phyloP scores from a whole-genome alignment of 2,888 invertebrate genomes.

The Pristionchus japonicus region DNA sequence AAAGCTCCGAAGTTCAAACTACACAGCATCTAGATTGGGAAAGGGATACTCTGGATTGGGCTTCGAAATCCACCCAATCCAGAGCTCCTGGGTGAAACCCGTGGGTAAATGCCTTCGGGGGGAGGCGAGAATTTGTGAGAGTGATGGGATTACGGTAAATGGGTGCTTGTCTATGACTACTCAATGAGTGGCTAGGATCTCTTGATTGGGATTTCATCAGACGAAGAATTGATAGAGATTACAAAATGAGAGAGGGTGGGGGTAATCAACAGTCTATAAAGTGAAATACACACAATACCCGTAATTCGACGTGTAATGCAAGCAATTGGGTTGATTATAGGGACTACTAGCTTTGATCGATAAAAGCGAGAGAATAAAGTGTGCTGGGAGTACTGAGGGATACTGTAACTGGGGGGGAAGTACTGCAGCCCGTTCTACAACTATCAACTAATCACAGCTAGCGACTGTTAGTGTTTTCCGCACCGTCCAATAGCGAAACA shows the following conservation, averaged over 20 bases:
- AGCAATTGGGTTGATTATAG: constrained; percentile 28
- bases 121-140: background rate
- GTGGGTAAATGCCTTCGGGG: constrained; percentile 26
- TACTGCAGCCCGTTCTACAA: constrained; percentile 9
- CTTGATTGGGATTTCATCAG: constrained; percentile 5
- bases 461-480: background rate
- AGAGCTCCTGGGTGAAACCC: background rate
- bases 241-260: background rate
- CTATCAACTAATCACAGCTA: constrained; percentile 2
- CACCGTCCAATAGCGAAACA: background rate
- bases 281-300: constrained; percentile 33
- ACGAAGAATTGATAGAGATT: background rate
- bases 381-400: background rate
- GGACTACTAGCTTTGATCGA: constrained; percentile 16
- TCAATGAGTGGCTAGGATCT: constrained; percentile 16
- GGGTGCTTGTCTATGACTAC: constrained; percentile 18
- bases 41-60: background rate
- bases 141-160: constrained; percentile 26
- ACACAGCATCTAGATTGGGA: constrained; percentile 12
- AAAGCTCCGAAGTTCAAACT: constrained; percentile 27
- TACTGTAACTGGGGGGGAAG: constrained; percentile 20
- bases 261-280: background rate
- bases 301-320: constrained; percentile 2
- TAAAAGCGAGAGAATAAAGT: background rate
- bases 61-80: background rate